Percentiles rank a stretch among this genome's conserved stretches.
These are phyloP conservation scores for Drosophila peninsularis DNA, from an alignment of 2,888 invertebrate genomes.

Conservation along the genomic window DNA sequence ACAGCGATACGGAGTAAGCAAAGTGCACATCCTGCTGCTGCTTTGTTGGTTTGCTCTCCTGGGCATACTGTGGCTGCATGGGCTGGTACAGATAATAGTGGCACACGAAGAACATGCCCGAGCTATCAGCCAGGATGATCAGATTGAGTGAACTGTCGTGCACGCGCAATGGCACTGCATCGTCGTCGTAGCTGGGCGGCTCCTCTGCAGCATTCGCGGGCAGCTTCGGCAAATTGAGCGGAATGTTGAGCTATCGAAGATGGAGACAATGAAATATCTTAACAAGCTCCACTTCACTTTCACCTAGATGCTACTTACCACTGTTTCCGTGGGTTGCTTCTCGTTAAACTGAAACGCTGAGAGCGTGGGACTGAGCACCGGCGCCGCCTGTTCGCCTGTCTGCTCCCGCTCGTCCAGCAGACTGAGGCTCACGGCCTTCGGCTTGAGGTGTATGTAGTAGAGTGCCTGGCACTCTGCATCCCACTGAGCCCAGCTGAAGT, in stretches of 20 bases:
- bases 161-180: constrained; percentile 91
- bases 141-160: constrained; percentile 93
- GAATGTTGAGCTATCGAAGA: constrained; percentile 90
- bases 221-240: constrained; percentile 91
- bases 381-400: constrained; percentile 83
- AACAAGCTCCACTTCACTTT: neutral
- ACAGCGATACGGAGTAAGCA: constrained; percentile 92
- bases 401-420: constrained; percentile 88
- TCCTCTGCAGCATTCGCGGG: constrained; percentile 86
- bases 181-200: constrained; percentile 89
- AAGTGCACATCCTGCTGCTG: constrained; percentile 88
- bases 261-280: neutral
- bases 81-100: constrained; percentile 94
- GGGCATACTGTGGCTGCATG: constrained; percentile 85
- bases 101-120: constrained; percentile 91
- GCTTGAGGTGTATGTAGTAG: constrained; percentile 93
- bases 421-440: constrained; percentile 88
- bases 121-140: constrained; percentile 90
- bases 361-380: constrained; percentile 89
- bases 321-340: constrained; percentile 93
- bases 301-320: constrained; percentile 86
- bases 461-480: constrained; percentile 90
- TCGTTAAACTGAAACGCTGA: constrained; percentile 95
- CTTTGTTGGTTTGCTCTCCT: constrained; percentile 42
- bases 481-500: constrained; percentile 95